Conservation (phyloP, 2,113 vertebrate species). For the Hyperoodon ampullatus region DNA sequence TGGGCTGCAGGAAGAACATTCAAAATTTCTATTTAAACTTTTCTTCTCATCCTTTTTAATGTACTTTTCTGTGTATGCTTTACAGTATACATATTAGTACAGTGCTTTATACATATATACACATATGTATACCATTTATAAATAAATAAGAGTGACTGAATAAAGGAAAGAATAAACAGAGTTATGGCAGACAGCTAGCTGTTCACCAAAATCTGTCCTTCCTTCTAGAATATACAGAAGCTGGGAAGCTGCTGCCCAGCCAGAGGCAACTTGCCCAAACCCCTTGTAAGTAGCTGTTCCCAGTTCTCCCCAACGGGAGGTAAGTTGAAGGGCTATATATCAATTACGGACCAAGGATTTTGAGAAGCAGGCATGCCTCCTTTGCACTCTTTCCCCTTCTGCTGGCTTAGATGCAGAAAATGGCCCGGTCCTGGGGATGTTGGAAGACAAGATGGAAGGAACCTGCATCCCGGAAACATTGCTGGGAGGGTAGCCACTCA, state of each 20-base stretch:
- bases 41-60: neutral
- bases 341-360: neutral
- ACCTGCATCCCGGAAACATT: neutral
- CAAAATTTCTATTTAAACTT: neutral
- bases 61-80: neutral
- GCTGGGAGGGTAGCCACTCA: neutral
- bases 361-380: neutral
- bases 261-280: neutral
- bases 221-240: neutral
- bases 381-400: neutral
- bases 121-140: neutral
- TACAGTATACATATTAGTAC: neutral
- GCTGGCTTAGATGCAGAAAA: neutral
- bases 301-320: neutral
- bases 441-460: neutral
- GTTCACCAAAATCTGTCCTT: neutral
- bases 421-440: neutral
- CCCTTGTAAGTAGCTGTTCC: neutral
- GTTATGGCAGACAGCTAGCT: neutral
- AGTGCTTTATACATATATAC: neutral
- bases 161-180: neutral
- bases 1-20: neutral
- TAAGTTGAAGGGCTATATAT: neutral
- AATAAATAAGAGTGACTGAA: neutral
- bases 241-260: neutral